Evolutionary conservation across 2,113 vertebrate genomes (phyloP).

Genomic region (Oryzias curvinotus): DNA sequence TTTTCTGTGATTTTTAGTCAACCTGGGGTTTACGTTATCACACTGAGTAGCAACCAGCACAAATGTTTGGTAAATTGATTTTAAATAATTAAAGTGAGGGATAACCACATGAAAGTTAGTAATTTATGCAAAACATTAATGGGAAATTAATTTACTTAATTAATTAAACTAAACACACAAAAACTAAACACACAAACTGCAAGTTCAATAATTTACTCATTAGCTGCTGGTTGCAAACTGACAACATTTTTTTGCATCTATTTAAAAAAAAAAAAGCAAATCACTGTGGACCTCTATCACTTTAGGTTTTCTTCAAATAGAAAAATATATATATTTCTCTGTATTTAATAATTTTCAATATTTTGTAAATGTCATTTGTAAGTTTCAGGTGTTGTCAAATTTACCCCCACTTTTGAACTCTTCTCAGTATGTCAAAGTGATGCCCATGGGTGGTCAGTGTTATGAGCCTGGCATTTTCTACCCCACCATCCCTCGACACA

Average conservation of each 20-base stretch:
- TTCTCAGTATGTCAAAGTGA: conserved; percentile 80
- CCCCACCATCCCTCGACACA: conserved; percentile 72
- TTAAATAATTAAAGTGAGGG: not conserved
- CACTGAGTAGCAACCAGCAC: conserved; percentile 81
- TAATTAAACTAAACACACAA: no score
- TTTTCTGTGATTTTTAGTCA: conserved; percentile 80
- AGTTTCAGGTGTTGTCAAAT: not conserved
- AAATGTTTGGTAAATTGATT: conserved; percentile 80
- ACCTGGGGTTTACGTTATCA: conserved; percentile 84
- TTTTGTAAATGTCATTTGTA: no score
- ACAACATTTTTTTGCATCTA: no score
- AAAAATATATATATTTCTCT: no score
- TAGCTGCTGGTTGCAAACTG: no score
- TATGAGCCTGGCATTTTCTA: conserved; percentile 84
- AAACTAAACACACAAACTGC: no score
- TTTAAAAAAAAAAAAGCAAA: no score
- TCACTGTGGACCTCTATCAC: no score
- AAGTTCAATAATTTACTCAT: no score
- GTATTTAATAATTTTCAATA: no score
- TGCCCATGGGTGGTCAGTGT: conserved; percentile 82
- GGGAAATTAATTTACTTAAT: no score
- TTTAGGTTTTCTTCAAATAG: no score
- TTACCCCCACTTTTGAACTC: not conserved
- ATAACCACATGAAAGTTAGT: not conserved
- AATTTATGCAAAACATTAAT: not conserved